A percentile compares a stretch with the other conserved stretches of the same genome.
Evolutionary conservation across 2,888 invertebrate genomes (phyloP).

Genomic region (Chesias legatella): DNA sequence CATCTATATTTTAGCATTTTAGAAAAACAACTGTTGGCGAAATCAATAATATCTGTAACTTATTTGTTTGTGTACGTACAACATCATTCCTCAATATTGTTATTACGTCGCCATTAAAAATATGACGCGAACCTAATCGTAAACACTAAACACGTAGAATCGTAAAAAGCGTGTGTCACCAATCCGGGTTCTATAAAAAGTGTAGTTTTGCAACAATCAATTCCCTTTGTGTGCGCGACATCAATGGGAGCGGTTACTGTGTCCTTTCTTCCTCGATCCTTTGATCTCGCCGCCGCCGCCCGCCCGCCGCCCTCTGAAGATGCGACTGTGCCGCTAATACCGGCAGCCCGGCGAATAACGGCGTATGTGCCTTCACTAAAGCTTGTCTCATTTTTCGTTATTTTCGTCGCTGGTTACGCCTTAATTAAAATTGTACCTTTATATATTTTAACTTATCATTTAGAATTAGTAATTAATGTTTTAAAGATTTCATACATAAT

Average conservation of each 20-base stretch:
- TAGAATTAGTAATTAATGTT: too few species aligned
- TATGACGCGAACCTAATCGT: too few species aligned
- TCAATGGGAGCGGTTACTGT: slow-evolving; percentile 78
- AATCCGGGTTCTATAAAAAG: slow-evolving; percentile 59
- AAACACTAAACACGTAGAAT: too few species aligned
- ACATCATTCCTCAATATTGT: too few species aligned
- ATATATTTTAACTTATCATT: too few species aligned
- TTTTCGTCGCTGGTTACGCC: slow-evolving; percentile 10
- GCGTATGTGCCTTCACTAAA: slow-evolving; percentile 47
- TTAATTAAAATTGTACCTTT: slow-evolving; percentile 17
- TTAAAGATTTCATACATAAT: too few species aligned
- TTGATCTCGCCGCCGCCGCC: slow-evolving; percentile 80
- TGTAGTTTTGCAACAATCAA: slow-evolving; percentile 77
- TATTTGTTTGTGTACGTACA: too few species aligned
- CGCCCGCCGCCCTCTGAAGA: slow-evolving; percentile 78
- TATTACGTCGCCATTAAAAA: too few species aligned
- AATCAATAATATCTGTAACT: too few species aligned
- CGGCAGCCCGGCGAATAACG: slow-evolving; percentile 53
- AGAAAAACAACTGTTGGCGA: too few species aligned
- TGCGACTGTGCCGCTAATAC: slow-evolving; percentile 77
- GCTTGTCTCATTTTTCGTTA: slow-evolving; percentile 20
- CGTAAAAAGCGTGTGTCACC: slow-evolving; percentile 59
- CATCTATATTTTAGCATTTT: too few species aligned
- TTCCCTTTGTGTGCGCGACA: slow-evolving; percentile 78
- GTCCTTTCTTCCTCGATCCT: slow-evolving; percentile 78